Evolutionary conservation across 2,888 invertebrate species (phyloP), one percentile per base, ranked within the genome.

Genomic region (Galerucella nymphaeae): DNA sequence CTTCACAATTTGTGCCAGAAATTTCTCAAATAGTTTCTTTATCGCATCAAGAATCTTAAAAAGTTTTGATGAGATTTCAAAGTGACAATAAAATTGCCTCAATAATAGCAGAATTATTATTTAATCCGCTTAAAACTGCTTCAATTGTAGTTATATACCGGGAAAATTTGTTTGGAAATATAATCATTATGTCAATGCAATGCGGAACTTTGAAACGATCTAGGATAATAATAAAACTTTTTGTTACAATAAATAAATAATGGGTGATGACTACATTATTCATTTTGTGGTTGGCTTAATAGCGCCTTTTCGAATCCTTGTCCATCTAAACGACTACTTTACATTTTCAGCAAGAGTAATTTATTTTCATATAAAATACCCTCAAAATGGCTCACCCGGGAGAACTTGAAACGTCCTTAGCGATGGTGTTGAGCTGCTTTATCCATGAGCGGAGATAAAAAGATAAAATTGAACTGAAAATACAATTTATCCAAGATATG

Each of bases 281-380:
- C 30, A 70, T 63, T 42, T 55, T 70, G 63, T 16, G 45, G 63
- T 57, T 14, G 64, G 23, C 18, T 14, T 70, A 70, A 70, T 63
- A 53, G 63, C 55, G 20, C 63, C 57, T 55, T 70, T 70, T 64
- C 55, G 45, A 63, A 63, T 70, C 63, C 57, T 64, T 70, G 70
- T 70, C 63, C 70, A 70, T 57, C 63, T 45, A 63, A 70, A 63
- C 70, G 30, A 70, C 55, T 70, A 70, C 59, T 70, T 64, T 70
- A 63, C 63, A 63, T 70, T 63, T 70, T 41, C 70, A 70, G 64
- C 70, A 63, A 45, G 41, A 14, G 63, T 70, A 50, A 63, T 70
- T 64, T 70, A 70, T 70, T 70, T 70, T 70, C 70, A 70, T 70
- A 70, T 69, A 70, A 63, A 70, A 63, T 70, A 63, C 63, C 63